Evolutionary conservation across 2,888 invertebrate genomes (phyloP), one percentile per base, ranked within the genome.

Genomic region (Drosophila prolongata): DNA sequence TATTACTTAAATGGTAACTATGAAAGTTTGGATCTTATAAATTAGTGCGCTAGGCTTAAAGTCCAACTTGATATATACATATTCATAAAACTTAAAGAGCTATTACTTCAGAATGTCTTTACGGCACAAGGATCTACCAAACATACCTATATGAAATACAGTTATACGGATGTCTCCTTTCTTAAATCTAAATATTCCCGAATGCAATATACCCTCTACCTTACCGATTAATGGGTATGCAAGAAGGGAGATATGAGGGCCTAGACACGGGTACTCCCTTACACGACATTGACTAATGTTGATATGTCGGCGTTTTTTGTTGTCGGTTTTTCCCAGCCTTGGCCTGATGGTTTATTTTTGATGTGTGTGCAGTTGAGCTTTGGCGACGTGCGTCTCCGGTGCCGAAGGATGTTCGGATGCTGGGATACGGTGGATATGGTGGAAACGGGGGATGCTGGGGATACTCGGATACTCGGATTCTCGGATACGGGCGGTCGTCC

Each of bases 221-320:
- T 1, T 11, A 19, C 8, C 13, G 35, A 24, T 34, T 43, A 35
- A 14, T 10, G 59, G 24, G 61, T 43, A 16, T 13, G 14, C 5
- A 35, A 16, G 10, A 50, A 16, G 62, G 49, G 16, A 40, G 61
- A 38, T 44, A 19, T 46, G 65, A 70, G 69, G 74, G 79, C 87
- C 83, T 84, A 87, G 87, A 89, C 76, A 87, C 65, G 87, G 85
- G 73, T 73, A 80, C 71, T 78, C 71, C 64, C 79, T 76, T 81
- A 74, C 75, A 82, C 88, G 84, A 85, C 84, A 85, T 85, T 85
- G 84, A 88, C 89, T 85, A 85, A 85, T 85, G 84, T 85, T 85
- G 88, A 89, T 89, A 78, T 87, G 82, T 80, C 79, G 76, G 75
- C 76, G 74, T 71, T 73, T 67, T 68, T 72, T 68, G 52, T 44